Base-by-base conservation (phyloP, 2,888 invertebrate genomes). In the Rhopalosiphum nymphaeae region DNA sequence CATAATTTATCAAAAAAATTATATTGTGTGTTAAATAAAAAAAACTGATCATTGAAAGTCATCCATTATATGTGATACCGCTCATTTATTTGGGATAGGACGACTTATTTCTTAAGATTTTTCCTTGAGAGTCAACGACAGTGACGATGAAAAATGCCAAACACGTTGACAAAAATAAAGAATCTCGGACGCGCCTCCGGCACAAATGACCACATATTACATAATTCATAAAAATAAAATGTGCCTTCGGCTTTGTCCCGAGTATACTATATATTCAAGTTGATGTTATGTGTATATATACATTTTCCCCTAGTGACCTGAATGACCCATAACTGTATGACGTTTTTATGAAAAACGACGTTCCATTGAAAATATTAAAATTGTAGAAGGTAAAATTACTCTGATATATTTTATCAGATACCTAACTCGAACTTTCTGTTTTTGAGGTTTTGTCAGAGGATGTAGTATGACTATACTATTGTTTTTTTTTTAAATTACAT, bases 161-260 rank as follows among this genome's bases (percentile, higher is more conserved):
- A 93, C 93, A 93, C 93, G 93, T 93, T 89, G 93, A 93, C 93
- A 93, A 90, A 93, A 93, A 93, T 93, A 93, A 93, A 93, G 85
- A 84, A 90, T 61, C 89, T 56, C 78, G 89, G 89, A 56, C 89
- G 78, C 56, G 53, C 78, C 89, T 84, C 46, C 89, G 89, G 89
- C 93, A 90, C 85, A 93, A 90, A 93, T 93, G 89, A 93, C 93
- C 89, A 46, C 89, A 49, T 93, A 90, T 90, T 93, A 90, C 93
- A 93, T 93, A 93, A 93, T 93, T 93, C 93, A 93, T 93, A 93
- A 89, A 93, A 93, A 90, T 85, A 90, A 93, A 93, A 93, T 56
- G 89, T 10, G 29, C 88, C 53, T 89, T 56, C 78, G 93, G 93
- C 93, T 93, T 93, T 93, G 88, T 93, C 53, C 78, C 56, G 42